Conservation (phyloP, 2,888 invertebrate genomes). For the Cheilosia vulpina region DNA sequence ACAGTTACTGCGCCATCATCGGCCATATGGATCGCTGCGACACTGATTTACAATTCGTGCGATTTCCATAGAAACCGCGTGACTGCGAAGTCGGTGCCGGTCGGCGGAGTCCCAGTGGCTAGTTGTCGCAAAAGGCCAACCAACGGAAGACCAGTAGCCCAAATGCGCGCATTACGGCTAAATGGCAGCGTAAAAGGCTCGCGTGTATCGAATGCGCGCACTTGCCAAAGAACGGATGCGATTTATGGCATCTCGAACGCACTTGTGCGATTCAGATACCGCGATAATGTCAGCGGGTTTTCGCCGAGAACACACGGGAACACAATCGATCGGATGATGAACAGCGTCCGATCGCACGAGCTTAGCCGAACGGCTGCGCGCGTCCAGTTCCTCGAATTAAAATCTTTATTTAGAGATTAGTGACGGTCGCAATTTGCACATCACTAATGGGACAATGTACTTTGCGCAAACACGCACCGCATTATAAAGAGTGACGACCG, state of each 20-base stretch:
- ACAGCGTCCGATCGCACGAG: slow-evolving; percentile 66
- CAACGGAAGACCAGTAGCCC: slow-evolving; percentile 66
- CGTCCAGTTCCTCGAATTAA: slow-evolving; percentile 66
- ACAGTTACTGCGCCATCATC: slow-evolving; percentile 39
- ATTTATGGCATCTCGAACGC: slow-evolving; percentile 72
- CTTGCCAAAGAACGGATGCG: slow-evolving; percentile 45
- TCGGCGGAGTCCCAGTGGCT: slow-evolving; percentile 2
- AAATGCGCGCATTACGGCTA: slow-evolving; percentile 56
- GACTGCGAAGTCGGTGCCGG: background rate
- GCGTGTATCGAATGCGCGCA: slow-evolving; percentile 20
- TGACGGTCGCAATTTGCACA: slow-evolving; percentile 75
- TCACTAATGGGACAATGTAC: slow-evolving; percentile 75
- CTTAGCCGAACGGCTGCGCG: slow-evolving; percentile 3
- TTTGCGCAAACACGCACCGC: slow-evolving; percentile 69
- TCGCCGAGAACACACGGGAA: slow-evolving; percentile 30
- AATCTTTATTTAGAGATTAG: slow-evolving; percentile 75
- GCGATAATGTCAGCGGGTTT: slow-evolving; percentile 68
- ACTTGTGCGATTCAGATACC: slow-evolving; percentile 71
- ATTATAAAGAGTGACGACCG: slow-evolving; percentile 63
- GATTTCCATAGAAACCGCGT: slow-evolving; percentile 54
- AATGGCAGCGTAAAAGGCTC: slow-evolving; percentile 48
- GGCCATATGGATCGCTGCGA: slow-evolving; percentile 26
- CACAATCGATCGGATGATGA: slow-evolving; percentile 65
- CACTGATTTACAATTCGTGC: slow-evolving; percentile 35
- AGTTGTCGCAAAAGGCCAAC: slow-evolving; percentile 36